Conservation (phyloP, 2,113 vertebrate species). For the Struthidea cinerea region DNA sequence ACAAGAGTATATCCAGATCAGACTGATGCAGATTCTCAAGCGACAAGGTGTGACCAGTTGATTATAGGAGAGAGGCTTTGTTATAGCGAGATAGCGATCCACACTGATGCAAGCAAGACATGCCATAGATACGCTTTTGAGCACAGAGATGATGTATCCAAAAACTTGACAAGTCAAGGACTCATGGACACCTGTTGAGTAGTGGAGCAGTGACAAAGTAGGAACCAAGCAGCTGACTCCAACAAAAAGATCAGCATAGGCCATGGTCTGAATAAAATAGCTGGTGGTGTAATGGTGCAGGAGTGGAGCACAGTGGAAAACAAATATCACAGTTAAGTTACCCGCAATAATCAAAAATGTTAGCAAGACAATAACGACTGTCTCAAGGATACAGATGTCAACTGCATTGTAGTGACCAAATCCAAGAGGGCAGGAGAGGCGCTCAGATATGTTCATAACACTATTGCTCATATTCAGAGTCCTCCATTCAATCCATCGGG, state of each 20-base stretch:
- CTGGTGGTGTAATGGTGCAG: conserved; percentile 97
- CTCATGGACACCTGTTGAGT: conserved; percentile 89
- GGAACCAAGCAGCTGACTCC: conserved; percentile 97
- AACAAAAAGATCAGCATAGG: conserved; percentile 95
- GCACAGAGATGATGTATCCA: conserved; percentile 95
- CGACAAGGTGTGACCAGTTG: conserved; percentile 96
- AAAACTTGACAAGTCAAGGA: conserved; percentile 94
- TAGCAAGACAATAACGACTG: conserved; percentile 88
- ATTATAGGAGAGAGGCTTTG: conserved; percentile 96
- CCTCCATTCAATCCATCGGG: conserved; percentile 76
- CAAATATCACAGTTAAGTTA: conserved; percentile 95
- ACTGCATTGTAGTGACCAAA: conserved; percentile 85
- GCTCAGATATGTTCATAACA: conserved; percentile 73
- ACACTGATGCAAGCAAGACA: conserved; percentile 96
- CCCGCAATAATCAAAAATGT: conserved; percentile 95
- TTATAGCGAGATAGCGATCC: conserved; percentile 97
- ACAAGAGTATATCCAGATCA: conserved; percentile 96
- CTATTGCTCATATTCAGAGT: conserved; percentile 80
- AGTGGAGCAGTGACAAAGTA: conserved; percentile 92
- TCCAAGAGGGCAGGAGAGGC: conserved; percentile 92
- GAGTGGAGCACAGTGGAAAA: conserved; percentile 95
- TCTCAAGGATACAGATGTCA: conserved; percentile 93
- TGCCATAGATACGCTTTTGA: conserved; percentile 98
- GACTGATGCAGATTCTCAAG: conserved; percentile 88
- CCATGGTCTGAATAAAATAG: conserved; percentile 99